Conservation (phyloP, 2,888 invertebrate genomes). For the Taphrorychus bicolor region DNA sequence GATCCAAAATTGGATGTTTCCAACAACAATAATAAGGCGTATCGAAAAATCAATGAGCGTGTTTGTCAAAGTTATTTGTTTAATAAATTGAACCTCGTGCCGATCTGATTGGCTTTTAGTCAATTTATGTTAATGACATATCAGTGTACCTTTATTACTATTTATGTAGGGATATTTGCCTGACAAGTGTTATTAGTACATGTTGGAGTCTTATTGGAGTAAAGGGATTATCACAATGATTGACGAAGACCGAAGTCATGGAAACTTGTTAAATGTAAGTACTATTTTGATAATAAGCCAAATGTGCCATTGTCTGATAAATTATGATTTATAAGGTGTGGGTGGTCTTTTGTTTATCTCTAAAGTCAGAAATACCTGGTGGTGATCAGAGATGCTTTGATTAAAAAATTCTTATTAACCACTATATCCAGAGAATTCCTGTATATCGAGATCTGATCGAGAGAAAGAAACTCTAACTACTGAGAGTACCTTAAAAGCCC, state of each 20-base stretch:
- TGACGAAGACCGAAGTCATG: too few species aligned
- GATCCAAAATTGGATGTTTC: conserved; percentile 18
- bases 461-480: too few species aligned
- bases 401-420: too few species aligned
- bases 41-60: not conserved
- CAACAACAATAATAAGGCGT: not conserved
- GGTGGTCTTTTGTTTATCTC: too few species aligned
- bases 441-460: too few species aligned
- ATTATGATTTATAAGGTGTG: too few species aligned
- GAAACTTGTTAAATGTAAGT: not conserved
- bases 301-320: too few species aligned
- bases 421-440: too few species aligned
- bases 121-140: conserved; percentile 25
- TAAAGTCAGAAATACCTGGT: too few species aligned
- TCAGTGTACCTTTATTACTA: conserved; percentile 29
- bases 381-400: too few species aligned
- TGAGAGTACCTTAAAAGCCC: too few species aligned
- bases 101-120: conserved; percentile 24
- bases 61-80: conserved; percentile 22
- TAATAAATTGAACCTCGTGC: conserved; percentile 20
- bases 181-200: not conserved
- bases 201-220: conserved; percentile 8
- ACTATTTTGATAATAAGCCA: not conserved
- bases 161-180: conserved; percentile 7
- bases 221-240: not conserved